Conservation (phyloP, 1,140 invertebrate genomes). For the Drosophila saltans region DNA sequence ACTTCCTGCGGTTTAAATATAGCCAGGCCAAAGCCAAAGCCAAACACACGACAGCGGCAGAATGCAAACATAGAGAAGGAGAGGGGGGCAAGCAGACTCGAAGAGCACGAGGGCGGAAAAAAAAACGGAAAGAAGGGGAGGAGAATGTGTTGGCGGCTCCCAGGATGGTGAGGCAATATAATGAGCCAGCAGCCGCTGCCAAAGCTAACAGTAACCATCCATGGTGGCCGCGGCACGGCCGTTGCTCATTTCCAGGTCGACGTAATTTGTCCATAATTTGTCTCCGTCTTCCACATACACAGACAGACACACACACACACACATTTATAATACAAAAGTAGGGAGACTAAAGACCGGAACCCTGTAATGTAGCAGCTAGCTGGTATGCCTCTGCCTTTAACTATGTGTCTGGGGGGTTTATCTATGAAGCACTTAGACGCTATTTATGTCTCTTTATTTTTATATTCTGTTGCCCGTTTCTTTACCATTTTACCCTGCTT, state of each 20-base stretch:
- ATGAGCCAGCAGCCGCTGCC: slow-evolving; percentile 59
- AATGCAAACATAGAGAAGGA: slow-evolving; percentile 46
- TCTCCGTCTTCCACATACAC: slow-evolving; percentile 64
- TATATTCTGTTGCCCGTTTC: slow-evolving; percentile 18
- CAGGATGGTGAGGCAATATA: slow-evolving; percentile 46
- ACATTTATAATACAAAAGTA: slow-evolving; percentile 3
- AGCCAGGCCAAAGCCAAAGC: slow-evolving; percentile 64
- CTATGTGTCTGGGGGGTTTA: slow-evolving; percentile 54
- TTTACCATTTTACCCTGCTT: background rate
- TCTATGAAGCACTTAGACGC: slow-evolving; percentile 68
- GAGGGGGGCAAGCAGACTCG: background rate
- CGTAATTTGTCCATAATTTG: slow-evolving; percentile 81
- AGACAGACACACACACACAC: slow-evolving; percentile 25
- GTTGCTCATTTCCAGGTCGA: slow-evolving; percentile 79
- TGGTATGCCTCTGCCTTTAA: background rate
- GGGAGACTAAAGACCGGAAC: background rate
- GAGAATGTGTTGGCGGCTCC: slow-evolving; percentile 26
- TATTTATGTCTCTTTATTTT: slow-evolving; percentile 71
- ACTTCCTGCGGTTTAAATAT: slow-evolving; percentile 78
- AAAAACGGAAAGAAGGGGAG: background rate
- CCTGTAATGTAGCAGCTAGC: background rate
- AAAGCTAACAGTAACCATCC: slow-evolving; percentile 9
- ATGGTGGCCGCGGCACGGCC: slow-evolving; percentile 35
- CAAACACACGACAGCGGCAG: slow-evolving; percentile 66
- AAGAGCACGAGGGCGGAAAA: background rate